Percentiles rank a stretch among this genome's conserved stretches.
phyloP scores from a whole-genome alignment of 2,113 vertebrate species.

The Danio rerio region GRCz12tu NC_133184.1:38338501-38339000 shows the following conservation, averaged over 20 bases:
- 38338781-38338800: background rate
- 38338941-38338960: too few relatives aligned
- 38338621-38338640: conserved; percentile 35
- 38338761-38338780: background rate
- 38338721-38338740: background rate
- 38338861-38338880: too few relatives aligned
- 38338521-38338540: conserved; percentile 42
- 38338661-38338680: conserved; percentile 37
- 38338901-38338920: too few relatives aligned
- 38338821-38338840: background rate
- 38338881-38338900: too few relatives aligned
- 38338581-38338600: background rate
- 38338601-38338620: background rate
- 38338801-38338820: background rate
- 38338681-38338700: conserved; percentile 26
- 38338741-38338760: background rate
- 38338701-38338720: background rate
- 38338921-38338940: too few relatives aligned
- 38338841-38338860: background rate
- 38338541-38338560: conserved; percentile 44
- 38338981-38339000: too few relatives aligned
- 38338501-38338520: conserved; percentile 88
- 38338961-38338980: too few relatives aligned
- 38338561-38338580: background rate
- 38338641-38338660: conserved; percentile 31